phyloP scores from a whole-genome alignment of 2,797 vertebrate genomes.

The Rachycentron canadum region DNA sequence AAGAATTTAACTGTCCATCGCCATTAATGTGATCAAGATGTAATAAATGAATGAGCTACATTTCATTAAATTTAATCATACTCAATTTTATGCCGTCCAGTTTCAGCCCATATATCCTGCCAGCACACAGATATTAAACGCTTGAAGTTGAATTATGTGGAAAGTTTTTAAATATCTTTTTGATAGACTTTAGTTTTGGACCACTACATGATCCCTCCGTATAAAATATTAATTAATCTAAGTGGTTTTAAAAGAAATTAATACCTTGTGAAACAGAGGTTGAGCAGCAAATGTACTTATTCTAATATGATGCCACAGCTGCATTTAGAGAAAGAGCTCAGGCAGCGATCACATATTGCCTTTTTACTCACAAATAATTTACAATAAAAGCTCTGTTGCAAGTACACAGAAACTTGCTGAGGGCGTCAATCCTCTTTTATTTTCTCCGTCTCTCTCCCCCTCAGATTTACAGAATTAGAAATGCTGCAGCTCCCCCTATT shows the following conservation, averaged over 20 bases:
- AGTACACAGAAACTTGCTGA: constrained; percentile 34
- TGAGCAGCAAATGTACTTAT: constrained; percentile 26
- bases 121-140: constrained; percentile 52
- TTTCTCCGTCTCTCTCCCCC: constrained; percentile 13
- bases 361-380: constrained; percentile 50
- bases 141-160: constrained; percentile 56
- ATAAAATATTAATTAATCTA: constrained; percentile 53
- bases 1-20: constrained; percentile 84
- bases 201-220: neutral
- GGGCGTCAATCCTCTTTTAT: constrained; percentile 25
- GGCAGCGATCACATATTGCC: constrained; percentile 22
- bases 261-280: constrained; percentile 34
- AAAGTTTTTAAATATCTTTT: constrained; percentile 69
- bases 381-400: constrained; percentile 32
- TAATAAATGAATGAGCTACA: constrained; percentile 82
- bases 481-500: constrained; percentile 85
- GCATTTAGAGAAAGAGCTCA: constrained; percentile 17
- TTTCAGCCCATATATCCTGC: constrained; percentile 66
- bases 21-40: constrained; percentile 84
- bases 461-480: constrained; percentile 62
- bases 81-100: constrained; percentile 78
- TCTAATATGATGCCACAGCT: constrained; percentile 8
- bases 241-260: constrained; percentile 57
- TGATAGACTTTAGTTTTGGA: constrained; percentile 40
- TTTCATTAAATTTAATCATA: constrained; percentile 86